phyloP scores from a whole-genome alignment of 2,888 invertebrate genomes.

The Netelia melanura region DNA sequence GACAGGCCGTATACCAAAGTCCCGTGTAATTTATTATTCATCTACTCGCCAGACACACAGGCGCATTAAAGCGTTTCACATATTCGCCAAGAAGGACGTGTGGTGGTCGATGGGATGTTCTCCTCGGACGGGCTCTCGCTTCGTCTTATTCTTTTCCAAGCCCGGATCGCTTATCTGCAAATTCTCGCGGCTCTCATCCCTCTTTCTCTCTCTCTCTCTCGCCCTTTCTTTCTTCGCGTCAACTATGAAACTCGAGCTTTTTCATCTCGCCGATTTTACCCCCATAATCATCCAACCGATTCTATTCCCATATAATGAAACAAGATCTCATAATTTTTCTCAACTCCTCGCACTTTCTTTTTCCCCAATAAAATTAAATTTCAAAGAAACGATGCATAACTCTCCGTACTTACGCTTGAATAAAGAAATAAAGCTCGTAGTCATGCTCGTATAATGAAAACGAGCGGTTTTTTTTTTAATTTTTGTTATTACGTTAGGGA shows the following conservation, averaged over 20 bases:
- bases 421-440: too few relatives aligned
- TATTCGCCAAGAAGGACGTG: background rate
- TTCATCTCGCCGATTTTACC: conserved; percentile 42
- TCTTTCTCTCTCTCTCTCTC: conserved; percentile 19
- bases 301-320: conserved; percentile 28
- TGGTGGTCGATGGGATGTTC: conserved; percentile 54
- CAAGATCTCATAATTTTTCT: background rate
- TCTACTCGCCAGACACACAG: conserved; percentile 7
- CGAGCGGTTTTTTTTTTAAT: too few relatives aligned
- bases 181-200: conserved; percentile 42
- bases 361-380: too few relatives aligned
- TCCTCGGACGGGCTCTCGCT: conserved; percentile 26
- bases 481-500: background rate
- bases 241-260: conserved; percentile 43
- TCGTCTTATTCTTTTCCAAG: conserved; percentile 50
- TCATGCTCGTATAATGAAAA: too few relatives aligned
- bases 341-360: too few relatives aligned
- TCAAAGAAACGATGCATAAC: too few relatives aligned
- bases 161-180: conserved; percentile 45
- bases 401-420: too few relatives aligned
- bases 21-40: conserved; percentile 61
- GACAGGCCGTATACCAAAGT: conserved; percentile 59
- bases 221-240: conserved; percentile 23
- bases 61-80: background rate
- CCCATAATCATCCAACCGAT: conserved; percentile 39